These are phyloP conservation scores for Drosophila anomalata DNA, from an alignment of 2,888 invertebrate species.

Conservation along the genomic window DNA sequence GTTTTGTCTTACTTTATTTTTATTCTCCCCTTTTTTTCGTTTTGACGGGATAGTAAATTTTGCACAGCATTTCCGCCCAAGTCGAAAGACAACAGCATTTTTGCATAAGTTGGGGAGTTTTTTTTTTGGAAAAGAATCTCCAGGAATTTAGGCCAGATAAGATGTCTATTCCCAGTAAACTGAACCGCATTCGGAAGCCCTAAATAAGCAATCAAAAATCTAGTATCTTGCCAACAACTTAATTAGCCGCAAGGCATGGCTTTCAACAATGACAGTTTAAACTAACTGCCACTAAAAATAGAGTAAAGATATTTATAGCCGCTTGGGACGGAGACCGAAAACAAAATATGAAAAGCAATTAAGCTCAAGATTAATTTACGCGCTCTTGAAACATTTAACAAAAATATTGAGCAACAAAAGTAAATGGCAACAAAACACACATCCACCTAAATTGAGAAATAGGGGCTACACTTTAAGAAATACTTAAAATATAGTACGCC, in stretches of 20 bases:
- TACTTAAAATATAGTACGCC: too few relatives aligned
- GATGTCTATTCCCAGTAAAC: too few relatives aligned
- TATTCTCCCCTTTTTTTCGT: constrained; percentile 30
- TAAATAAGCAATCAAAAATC: constrained; percentile 31
- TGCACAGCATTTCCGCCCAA: constrained; percentile 39
- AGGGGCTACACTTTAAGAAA: constrained; percentile 14
- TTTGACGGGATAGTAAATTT: constrained; percentile 45
- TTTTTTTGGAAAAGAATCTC: constrained; percentile 6
- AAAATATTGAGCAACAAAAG: constrained; percentile 75
- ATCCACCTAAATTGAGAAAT: constrained; percentile 30
- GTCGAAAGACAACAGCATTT: constrained; percentile 25
- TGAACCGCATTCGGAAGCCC: constrained; percentile 5
- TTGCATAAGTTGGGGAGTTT: constrained; percentile 58
- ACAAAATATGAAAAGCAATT: constrained; percentile 71
- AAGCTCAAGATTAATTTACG: constrained; percentile 80
- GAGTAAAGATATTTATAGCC: constrained; percentile 62
- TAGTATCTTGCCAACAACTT: constrained; percentile 16
- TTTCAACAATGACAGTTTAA: constrained; percentile 37
- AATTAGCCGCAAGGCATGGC: constrained; percentile 4
- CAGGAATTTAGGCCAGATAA: neutral
- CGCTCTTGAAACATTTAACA: constrained; percentile 74
- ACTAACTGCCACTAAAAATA: constrained; percentile 60
- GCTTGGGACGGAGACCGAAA: constrained; percentile 34
- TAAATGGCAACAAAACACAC: constrained; percentile 45
- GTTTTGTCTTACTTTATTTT: constrained; percentile 46